phyloP scores from a whole-genome alignment of 2,888 invertebrate genomes.

The Diarsia brunnea region DNA sequence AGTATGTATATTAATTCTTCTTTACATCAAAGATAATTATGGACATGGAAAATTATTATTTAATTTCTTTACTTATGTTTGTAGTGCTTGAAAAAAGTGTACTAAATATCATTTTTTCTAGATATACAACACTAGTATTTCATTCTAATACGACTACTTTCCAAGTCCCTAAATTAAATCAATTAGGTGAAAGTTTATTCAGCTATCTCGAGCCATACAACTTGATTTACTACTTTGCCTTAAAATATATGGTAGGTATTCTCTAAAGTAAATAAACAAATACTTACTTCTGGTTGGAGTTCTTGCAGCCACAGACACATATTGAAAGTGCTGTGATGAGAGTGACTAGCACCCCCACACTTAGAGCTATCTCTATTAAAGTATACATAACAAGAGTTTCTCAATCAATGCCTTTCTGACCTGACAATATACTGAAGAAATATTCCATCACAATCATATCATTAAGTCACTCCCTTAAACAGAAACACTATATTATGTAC shows the following conservation, averaged over 20 bases:
- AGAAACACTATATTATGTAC: slow-evolving; percentile 77
- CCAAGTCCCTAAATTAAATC: slow-evolving; percentile 22
- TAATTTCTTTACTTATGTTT: not conserved
- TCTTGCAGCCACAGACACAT: slow-evolving; percentile 94
- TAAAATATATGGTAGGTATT: not conserved
- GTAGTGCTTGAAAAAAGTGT: not conserved
- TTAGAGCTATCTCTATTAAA: slow-evolving; percentile 84
- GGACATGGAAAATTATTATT: not conserved
- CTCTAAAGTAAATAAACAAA: slow-evolving; percentile 35
- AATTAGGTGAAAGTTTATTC: slow-evolving; percentile 44
- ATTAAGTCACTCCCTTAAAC: slow-evolving; percentile 84
- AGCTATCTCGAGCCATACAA: slow-evolving; percentile 24
- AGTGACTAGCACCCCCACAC: slow-evolving; percentile 86
- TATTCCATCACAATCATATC: slow-evolving; percentile 78
- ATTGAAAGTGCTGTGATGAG: slow-evolving; percentile 90
- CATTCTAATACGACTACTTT: slow-evolving; percentile 20
- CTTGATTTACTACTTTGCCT: not conserved
- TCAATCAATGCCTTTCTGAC: slow-evolving; percentile 73
- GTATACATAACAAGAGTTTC: slow-evolving; percentile 86
- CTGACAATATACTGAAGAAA: slow-evolving; percentile 61
- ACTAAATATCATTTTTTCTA: no score
- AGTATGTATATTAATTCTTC: not conserved
- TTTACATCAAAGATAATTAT: not conserved
- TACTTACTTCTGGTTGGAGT: slow-evolving; percentile 94
- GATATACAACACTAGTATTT: slow-evolving; percentile 5